phyloP scores from a whole-genome alignment of 2,113 vertebrate species.

The Crypturellus undulatus region DNA sequence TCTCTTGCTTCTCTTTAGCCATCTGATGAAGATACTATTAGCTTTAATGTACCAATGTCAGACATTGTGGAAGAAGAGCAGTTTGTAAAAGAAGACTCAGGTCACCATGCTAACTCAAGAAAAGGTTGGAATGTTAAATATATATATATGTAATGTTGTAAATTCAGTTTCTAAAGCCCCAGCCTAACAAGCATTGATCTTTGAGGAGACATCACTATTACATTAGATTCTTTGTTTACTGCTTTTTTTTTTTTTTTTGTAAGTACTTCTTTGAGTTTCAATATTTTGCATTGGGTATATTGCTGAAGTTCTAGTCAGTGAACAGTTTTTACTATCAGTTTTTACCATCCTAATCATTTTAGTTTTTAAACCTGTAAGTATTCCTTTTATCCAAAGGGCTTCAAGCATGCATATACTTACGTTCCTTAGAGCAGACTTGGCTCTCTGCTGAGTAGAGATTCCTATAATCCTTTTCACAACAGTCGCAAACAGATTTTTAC shows the following conservation, averaged over 20 bases:
- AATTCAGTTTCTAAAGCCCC: neutral
- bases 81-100: conserved; percentile 86
- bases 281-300: neutral
- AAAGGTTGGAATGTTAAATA: conserved; percentile 80
- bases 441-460: neutral
- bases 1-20: conserved; percentile 78
- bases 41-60: conserved; percentile 90
- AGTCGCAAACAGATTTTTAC: neutral
- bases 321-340: neutral
- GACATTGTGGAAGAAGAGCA: conserved; percentile 93
- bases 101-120: conserved; percentile 81
- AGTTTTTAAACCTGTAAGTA: neutral
- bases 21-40: conserved; percentile 92
- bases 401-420: neutral
- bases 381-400: neutral
- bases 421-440: neutral
- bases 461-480: neutral
- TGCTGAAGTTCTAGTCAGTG: neutral
- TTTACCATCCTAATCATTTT: neutral
- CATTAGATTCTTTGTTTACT: neutral
- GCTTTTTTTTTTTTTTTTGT: neutral
- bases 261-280: neutral
- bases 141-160: neutral
- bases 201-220: neutral
- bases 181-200: neutral